phyloP scores from a whole-genome alignment of 2,113 vertebrate species.

The Clarias batrachus region DNA sequence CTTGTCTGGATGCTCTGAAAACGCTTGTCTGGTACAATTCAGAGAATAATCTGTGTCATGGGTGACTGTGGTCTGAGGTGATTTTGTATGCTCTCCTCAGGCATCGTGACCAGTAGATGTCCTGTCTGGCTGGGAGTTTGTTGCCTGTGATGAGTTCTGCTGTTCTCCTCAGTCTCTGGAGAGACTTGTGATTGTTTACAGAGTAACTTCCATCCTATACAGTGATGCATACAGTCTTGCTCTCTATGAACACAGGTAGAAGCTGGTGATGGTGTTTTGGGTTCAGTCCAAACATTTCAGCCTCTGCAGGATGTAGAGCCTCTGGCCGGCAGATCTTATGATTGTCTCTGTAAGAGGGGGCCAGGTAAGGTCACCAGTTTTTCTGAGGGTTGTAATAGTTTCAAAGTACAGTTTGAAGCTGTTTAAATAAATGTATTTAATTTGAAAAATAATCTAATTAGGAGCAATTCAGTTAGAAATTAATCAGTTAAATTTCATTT shows the following conservation, averaged over 20 bases:
- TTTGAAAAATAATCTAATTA: not conserved
- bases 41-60: not conserved
- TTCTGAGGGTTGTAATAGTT: not conserved
- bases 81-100: not conserved
- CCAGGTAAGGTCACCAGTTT: not conserved
- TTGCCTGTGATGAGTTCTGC: not conserved
- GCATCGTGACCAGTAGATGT: not conserved
- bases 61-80: not conserved
- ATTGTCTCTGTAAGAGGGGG: not conserved
- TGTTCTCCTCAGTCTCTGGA: not conserved
- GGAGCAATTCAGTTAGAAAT: not conserved
- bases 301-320: not conserved
- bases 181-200: not conserved
- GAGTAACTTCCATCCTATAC: not conserved
- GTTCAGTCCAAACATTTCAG: not conserved
- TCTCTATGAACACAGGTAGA: not conserved
- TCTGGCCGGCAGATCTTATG: not conserved
- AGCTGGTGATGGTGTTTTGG: not conserved
- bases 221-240: not conserved
- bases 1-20: not conserved
- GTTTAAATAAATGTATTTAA: too few relatives aligned
- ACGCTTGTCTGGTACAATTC: too few relatives aligned
- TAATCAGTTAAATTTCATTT: not conserved
- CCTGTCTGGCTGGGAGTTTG: not conserved
- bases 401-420: too few relatives aligned